Evolutionary conservation across 2,888 invertebrate genomes (phyloP).

Genomic region (Hirtodrosophila cameraria): DNA sequence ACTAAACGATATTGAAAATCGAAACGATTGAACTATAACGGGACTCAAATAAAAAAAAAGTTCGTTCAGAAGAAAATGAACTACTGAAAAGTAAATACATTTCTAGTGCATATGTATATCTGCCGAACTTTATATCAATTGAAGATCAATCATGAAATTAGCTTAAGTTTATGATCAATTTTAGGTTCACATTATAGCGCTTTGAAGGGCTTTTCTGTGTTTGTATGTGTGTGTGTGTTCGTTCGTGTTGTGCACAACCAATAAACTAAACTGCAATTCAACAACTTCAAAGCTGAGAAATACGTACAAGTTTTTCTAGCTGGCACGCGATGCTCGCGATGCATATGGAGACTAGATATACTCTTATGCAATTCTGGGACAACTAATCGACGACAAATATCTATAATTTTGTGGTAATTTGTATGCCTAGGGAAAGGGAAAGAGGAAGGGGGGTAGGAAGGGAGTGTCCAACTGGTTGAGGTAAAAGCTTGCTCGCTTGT

Average conservation of each 20-base stretch:
- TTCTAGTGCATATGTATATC: too few species aligned
- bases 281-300: constrained; percentile 24
- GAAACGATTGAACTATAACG: too few species aligned
- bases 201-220: too few species aligned
- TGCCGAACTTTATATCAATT: too few species aligned
- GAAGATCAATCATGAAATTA: constrained; percentile 1
- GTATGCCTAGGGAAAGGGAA: neutral
- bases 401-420: constrained; percentile 41
- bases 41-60: too few species aligned
- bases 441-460: constrained; percentile 4
- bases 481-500: constrained; percentile 31
- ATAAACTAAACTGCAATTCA: constrained; percentile 12
- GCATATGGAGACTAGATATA: constrained; percentile 7
- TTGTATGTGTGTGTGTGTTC: constrained; percentile 1
- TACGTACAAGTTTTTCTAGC: too few species aligned
- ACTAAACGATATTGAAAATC: too few species aligned
- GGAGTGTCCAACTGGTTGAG: constrained; percentile 5
- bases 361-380: constrained; percentile 1
- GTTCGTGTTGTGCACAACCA: constrained; percentile 18
- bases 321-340: constrained; percentile 29
- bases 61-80: too few species aligned
- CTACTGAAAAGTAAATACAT: too few species aligned
- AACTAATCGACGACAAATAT: constrained; percentile 35
- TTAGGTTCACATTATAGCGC: too few species aligned
- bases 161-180: neutral